Evolutionary conservation across 2,797 vertebrate genomes (phyloP), one percentile per base, ranked within the genome.

Genomic region (Orientallactaga sibirica): DNA sequence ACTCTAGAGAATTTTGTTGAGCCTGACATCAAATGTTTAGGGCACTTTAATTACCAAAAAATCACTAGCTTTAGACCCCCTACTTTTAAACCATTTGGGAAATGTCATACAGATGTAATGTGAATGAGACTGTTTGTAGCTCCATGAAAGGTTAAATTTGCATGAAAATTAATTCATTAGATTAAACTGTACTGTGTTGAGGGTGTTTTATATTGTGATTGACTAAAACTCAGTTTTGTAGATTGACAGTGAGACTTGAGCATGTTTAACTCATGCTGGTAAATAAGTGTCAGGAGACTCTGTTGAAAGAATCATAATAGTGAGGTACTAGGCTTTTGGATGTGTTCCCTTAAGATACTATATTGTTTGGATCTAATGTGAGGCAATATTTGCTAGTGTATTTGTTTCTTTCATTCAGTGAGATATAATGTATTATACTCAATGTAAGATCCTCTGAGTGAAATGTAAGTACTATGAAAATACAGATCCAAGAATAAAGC

Each of bases 111-210:
- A 93, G 80, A 81, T 93, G 33, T 67, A 91, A 84, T 43, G 68
- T 71, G 61, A 67, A 85, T 84, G 19, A 25, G 55, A 79, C 74
- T 68, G 37, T 80, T 86, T 94, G 29, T 89, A 95, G 74, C 43
- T 91, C 74, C 52, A 94, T 85, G 88, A 82, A 96, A 97, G 71
- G 55, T 94, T 95, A 95, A 91, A 89, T 96, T 91, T 94, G 88
- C 94, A 91, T 96, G 89, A 94, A 87, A 92, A 94, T 93, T 95
- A 94, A 92, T 89, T 94, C 62, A 85, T 89, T 92, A 88, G 89
- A 52, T 95, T 62, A 82, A 93, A 86, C 15, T 64, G 16, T 82
- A 70, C 64, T 80, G 22, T 61, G 68, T 74, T 73, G 48, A 91
- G 58, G 64, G 18, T 83, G n/a, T 64, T 80, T 87, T 76, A 64